Conservation (phyloP, 2,888 invertebrate genomes). For the Chrysotoxum bicinctum region DNA sequence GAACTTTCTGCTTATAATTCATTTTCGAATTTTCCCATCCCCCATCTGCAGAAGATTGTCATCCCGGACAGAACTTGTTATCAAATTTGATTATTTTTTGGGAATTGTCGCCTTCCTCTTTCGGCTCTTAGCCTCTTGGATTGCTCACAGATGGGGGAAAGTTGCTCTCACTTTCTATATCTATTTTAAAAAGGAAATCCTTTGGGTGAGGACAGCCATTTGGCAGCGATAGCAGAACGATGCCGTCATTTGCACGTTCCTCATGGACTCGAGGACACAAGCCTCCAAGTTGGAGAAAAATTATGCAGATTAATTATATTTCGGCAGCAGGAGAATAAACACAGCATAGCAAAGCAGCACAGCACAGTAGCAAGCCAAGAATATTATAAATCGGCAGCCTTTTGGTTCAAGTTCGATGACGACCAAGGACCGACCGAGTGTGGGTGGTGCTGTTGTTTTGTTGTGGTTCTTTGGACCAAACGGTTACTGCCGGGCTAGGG, state of each 20-base stretch:
- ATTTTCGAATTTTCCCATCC: conserved; percentile 50
- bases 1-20: conserved; percentile 67
- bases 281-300: conserved; percentile 32
- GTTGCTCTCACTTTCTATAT: conserved; percentile 1
- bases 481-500: background rate
- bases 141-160: background rate
- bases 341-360: conserved; percentile 14
- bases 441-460: conserved; percentile 13
- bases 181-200: conserved; percentile 32
- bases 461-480: conserved; percentile 22
- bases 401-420: conserved; percentile 3
- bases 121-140: background rate
- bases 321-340: conserved; percentile 58
- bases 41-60: conserved; percentile 16
- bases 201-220: conserved; percentile 53
- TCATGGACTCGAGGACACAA: conserved; percentile 36
- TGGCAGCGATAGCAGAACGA: conserved; percentile 48
- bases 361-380: conserved; percentile 28
- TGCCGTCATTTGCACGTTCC: conserved; percentile 63
- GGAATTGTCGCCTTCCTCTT: conserved; percentile 27
- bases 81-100: conserved; percentile 67
- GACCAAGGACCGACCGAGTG: background rate
- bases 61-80: conserved; percentile 56
- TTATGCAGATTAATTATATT: conserved; percentile 72
- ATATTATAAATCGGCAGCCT: conserved; percentile 36